Conservation (phyloP, 2,797 vertebrate species). For the Spea hammondii region DNA sequence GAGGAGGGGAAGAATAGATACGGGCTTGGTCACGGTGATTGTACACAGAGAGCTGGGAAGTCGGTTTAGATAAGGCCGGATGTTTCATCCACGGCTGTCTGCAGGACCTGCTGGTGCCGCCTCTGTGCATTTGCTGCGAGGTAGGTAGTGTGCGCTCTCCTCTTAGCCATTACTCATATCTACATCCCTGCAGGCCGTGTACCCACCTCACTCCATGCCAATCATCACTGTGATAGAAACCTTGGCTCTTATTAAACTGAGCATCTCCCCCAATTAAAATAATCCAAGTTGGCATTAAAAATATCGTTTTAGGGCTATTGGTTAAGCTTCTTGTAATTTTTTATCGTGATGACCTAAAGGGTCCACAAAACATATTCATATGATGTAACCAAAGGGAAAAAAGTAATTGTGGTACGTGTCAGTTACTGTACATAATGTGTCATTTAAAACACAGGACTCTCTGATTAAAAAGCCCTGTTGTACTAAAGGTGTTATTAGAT, state of each 20-base stretch:
- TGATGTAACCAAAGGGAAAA: no score
- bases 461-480: no score
- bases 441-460: no score
- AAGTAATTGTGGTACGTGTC: no score
- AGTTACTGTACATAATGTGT: no score
- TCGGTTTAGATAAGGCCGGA: slow-evolving; percentile 12
- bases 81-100: slow-evolving; percentile 24
- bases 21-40: background rate
- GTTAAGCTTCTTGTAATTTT: no score
- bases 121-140: slow-evolving; percentile 10
- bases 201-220: background rate
- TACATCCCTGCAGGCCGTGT: background rate
- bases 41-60: background rate
- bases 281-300: no score
- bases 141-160: slow-evolving; percentile 6
- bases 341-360: background rate
- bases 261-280: no score
- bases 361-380: no score
- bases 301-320: no score
- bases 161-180: slow-evolving; percentile 45
- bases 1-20: background rate
- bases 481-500: no score
- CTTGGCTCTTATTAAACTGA: no score
- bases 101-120: slow-evolving; percentile 33
- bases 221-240: background rate